These are phyloP conservation scores for Cheilosia pagana DNA, from an alignment of 2,888 invertebrate genomes.

Conservation along the genomic window DNA sequence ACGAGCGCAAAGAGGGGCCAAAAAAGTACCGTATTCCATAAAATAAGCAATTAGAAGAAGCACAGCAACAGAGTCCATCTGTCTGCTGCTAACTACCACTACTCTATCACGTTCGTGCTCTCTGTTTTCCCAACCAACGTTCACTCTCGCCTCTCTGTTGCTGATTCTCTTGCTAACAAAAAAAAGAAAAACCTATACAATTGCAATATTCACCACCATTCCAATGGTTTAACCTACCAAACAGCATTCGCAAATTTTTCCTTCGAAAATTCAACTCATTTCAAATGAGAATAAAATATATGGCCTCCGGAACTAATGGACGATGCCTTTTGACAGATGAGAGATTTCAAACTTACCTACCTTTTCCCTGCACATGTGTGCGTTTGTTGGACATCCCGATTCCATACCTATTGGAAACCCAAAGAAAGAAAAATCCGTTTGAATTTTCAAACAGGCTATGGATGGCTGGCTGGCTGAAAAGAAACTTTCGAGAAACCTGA, in stretches of 20 bases:
- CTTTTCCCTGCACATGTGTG: neutral
- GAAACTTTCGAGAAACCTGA: constrained; percentile 14
- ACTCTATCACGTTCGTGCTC: constrained; percentile 37
- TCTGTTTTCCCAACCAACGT: constrained; percentile 46
- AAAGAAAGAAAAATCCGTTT: neutral
- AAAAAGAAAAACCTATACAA: constrained; percentile 40
- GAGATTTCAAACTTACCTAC: neutral
- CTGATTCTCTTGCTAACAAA: constrained; percentile 36
- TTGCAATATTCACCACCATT: constrained; percentile 35
- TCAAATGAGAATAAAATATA: neutral
- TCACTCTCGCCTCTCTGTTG: constrained; percentile 41
- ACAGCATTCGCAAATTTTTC: neutral
- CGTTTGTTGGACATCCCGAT: neutral
- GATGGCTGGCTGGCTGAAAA: neutral
- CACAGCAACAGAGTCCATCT: constrained; percentile 61
- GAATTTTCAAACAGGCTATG: constrained; percentile 5
- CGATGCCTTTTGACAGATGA: neutral
- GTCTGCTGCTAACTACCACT: constrained; percentile 25
- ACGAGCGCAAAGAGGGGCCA: constrained; percentile 41
- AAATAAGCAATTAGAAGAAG: constrained; percentile 38
- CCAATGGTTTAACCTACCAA: constrained; percentile 7
- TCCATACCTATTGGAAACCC: neutral
- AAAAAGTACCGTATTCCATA: constrained; percentile 66
- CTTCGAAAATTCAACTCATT: neutral
- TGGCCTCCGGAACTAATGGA: neutral